Conservation (phyloP, 2,797 vertebrate genomes). For the Artibeus jamaicensis region DNA sequence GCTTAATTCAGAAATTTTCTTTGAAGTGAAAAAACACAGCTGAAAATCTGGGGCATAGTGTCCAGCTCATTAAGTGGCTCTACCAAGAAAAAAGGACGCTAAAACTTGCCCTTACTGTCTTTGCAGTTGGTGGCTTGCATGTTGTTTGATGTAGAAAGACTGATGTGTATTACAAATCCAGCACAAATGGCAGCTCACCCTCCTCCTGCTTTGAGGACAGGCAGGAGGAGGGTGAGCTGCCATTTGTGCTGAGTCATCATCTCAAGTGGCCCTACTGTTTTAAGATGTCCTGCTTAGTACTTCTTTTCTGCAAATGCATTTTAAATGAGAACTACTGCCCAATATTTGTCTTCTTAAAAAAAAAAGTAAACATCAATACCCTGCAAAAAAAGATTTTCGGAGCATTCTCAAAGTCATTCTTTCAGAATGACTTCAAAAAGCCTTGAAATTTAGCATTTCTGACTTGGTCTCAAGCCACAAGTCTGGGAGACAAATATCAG, state of each 20-base stretch:
- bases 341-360: neutral
- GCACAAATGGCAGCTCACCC: too few relatives aligned
- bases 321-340: slow-evolving; percentile 32
- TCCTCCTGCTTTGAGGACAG: neutral
- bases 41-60: slow-evolving; percentile 44
- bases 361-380: neutral
- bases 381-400: slow-evolving; percentile 52
- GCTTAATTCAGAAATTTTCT: slow-evolving; percentile 48
- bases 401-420: slow-evolving; percentile 53
- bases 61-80: slow-evolving; percentile 19
- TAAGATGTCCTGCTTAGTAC: slow-evolving; percentile 37
- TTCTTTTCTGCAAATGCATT: slow-evolving; percentile 66
- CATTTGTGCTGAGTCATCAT: neutral
- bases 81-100: neutral
- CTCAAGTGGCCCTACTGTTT: neutral
- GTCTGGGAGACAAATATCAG: neutral
- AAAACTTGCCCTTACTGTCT: neutral
- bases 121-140: neutral
- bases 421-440: neutral
- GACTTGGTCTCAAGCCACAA: slow-evolving; percentile 39
- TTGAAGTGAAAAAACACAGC: slow-evolving; percentile 28
- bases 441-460: slow-evolving; percentile 54
- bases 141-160: neutral
- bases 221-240: neutral
- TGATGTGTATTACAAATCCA: too few relatives aligned